These are phyloP conservation scores for Echinops telfairi DNA, from an alignment of 2,113 vertebrate species.

Conservation along the genomic window DNA sequence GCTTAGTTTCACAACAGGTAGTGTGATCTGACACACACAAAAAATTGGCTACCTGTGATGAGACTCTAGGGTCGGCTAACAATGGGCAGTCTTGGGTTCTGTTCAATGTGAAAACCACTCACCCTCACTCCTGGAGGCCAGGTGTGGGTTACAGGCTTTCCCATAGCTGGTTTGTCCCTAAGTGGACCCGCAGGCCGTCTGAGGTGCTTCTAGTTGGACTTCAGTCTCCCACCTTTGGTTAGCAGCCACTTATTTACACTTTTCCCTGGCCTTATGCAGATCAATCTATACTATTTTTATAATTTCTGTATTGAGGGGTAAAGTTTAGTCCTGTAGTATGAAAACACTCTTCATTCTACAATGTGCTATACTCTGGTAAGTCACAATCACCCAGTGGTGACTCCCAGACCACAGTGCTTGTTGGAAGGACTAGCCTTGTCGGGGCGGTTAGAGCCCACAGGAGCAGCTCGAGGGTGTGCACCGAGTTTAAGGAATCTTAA, in stretches of 20 bases:
- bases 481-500: background rate
- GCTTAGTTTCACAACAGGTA: background rate
- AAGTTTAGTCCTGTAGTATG: background rate
- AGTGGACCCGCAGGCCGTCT: no score
- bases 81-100: background rate
- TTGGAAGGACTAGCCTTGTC: constrained; percentile 1
- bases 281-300: background rate
- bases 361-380: background rate
- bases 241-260: background rate
- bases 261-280: background rate
- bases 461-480: background rate
- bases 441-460: no score
- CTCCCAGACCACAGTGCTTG: background rate
- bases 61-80: background rate
- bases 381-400: constrained; percentile 30
- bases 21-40: background rate
- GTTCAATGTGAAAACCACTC: background rate
- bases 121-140: background rate
- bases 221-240: background rate
- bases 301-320: constrained; percentile 10
- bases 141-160: background rate
- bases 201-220: background rate
- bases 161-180: background rate
- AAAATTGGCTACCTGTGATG: background rate
- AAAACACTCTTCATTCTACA: constrained; percentile 53